Evolutionary conservation across 1,140 invertebrate species (phyloP), one percentile per base, ranked within the genome.

Genomic region (Caenorhabditis inopinata): DNA sequence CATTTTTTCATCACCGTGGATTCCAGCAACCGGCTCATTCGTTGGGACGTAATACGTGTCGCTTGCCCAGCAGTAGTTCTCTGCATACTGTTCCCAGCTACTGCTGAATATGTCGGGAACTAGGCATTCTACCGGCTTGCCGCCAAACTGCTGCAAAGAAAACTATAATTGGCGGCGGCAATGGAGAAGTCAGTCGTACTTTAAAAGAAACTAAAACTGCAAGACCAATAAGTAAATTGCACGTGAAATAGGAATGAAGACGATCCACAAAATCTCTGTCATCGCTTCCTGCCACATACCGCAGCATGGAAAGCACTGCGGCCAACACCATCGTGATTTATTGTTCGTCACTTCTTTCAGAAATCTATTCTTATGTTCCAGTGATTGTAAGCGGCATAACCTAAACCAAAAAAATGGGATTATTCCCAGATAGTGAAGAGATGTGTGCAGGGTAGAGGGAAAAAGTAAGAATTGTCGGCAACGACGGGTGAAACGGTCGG

Each of bases 251-350:
- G 1, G 77, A 80, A 42, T 84, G 83, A 38, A 84, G 79, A 21
- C 83, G 83, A 81, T 84, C 83, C 11, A 84, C 79, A 38, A 84
- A 84, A 74, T 84, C 82, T n/a, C 82, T 78, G 42, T 84, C 83
- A 23, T 84, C 82, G 21, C 48, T 74, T 25, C 83, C 83, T 7
- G 51, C 82, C 21, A 84, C 82, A 81, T 84, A 84, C 14, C 82
- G 82, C 32, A 84, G 82, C 82, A 84, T 84, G 23, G 83, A 83
- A 21, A 83, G 53, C 23, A 83, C 82, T 12, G 83, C 80, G 16
- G 83, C 80, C 68, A 83, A 74, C 83, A 83, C 82, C 82, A 83
- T 83, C 51, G 76, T 83, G 76, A 25, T 29, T 42, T 68, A 16
- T 3, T 38, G 1, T 68, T 11, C 2, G 14, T 68, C 38, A 38